Percentiles rank a stretch among this genome's conserved stretches.
Conservation (phyloP, 1,140 invertebrate genomes). For the Nylanderia fulva region DNA sequence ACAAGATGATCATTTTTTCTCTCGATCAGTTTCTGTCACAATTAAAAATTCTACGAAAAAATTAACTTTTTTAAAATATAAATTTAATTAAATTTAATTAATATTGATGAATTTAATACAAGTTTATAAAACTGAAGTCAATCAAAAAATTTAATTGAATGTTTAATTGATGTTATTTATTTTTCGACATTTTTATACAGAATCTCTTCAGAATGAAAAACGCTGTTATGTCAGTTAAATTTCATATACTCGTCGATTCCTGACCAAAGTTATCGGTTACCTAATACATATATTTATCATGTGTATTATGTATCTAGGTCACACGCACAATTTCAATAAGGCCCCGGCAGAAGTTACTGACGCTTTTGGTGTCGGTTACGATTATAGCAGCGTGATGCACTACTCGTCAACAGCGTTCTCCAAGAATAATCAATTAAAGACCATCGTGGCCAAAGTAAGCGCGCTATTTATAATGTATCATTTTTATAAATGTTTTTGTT, state of each 20-base stretch:
- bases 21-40: not conserved
- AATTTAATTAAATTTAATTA: too few species aligned
- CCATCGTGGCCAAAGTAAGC: constrained; percentile 89
- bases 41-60: not conserved
- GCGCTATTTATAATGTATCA: not conserved
- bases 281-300: constrained; percentile 39
- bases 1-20: not conserved
- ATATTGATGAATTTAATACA: too few species aligned
- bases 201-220: too few species aligned
- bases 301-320: constrained; percentile 81
- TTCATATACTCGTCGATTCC: not conserved
- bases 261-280: not conserved
- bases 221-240: not conserved
- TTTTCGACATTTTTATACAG: too few species aligned
- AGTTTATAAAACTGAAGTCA: too few species aligned
- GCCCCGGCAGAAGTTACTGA: constrained; percentile 86
- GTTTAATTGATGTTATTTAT: too few species aligned
- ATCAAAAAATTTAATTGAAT: too few species aligned
- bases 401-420: constrained; percentile 93
- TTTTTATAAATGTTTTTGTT: not conserved
- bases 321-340: constrained; percentile 90
- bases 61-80: not conserved
- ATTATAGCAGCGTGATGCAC: constrained; percentile 94
- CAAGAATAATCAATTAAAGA: constrained; percentile 88
- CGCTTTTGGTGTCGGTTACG: constrained; percentile 90